Base-by-base conservation (phyloP, 2,888 invertebrate species). In the Micropterix aruncella region DNA sequence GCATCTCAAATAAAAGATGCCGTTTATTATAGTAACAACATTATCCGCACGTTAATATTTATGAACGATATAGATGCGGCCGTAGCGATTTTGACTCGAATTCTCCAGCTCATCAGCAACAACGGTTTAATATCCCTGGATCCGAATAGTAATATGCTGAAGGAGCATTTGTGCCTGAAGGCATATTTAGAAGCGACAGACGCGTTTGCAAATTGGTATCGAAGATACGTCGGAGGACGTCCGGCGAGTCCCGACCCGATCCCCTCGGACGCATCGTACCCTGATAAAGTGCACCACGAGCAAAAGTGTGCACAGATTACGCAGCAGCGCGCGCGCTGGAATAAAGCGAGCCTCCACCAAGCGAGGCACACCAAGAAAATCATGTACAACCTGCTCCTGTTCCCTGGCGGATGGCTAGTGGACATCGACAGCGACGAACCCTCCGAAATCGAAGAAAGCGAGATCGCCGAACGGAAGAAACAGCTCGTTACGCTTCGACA, bases 341-440 rank as follows among this genome's bases (percentile, higher is more conserved):
- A 74, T 51, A 73, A 74, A 55, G 76, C 79, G 36, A 73, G 87
- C 45, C 64, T 73, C 41, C 78, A 82, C 54, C 86, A 86, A 56
- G 80, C 86, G 1, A 73, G 77, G 66, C 82, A 78, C 45, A 83
- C 89, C 0, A 83, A 83, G 53, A 81, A 80, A 48, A 72, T 84
- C 43, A 68, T 95, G 4, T 90, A 85, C 62, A 92, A 93, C 62
- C 84, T 94, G 1, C 60, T 95, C 36, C 61, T 90, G 7, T 94
- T 95, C 59, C 89, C 92, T 2, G 85, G 89, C 53, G 92, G 94
- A 3, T 95, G 94, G 94, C 73, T 95, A 47, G 75, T 79, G 39
- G 92, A 92, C 59, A 73, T 62, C 51, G 70, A 71, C 40, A 63
- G 70, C 15, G 67, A 70, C 43, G 71, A 70, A 47, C 70, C 70